These are phyloP conservation scores for Epinotia nisella DNA, from an alignment of 2,888 invertebrate species.

Conservation along the genomic window DNA sequence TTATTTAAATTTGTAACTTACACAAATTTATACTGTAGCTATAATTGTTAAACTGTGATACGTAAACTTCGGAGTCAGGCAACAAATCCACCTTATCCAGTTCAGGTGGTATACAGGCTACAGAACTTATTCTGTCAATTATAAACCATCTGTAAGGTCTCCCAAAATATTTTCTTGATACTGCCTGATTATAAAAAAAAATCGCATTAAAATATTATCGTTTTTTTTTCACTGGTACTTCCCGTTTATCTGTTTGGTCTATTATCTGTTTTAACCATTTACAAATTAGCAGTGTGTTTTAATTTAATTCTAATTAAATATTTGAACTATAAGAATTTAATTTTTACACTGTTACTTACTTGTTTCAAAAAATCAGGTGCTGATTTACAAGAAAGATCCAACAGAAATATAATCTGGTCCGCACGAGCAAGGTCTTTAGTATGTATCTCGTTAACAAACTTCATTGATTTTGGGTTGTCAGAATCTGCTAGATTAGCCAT, in stretches of 20 bases:
- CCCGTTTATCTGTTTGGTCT: no score
- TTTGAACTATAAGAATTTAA: no score
- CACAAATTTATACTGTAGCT: conserved; percentile 54
- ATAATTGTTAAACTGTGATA: conserved; percentile 51
- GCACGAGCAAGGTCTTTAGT: conserved; percentile 44
- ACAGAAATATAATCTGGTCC: conserved; percentile 51
- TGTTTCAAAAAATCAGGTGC: conserved; percentile 50
- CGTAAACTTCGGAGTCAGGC: conserved; percentile 65
- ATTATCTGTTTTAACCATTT: no score
- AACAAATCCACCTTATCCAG: conserved; percentile 55
- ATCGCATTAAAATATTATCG: background rate
- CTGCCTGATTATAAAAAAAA: conserved; percentile 54
- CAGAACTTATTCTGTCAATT: conserved; percentile 49
- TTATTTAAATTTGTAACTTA: conserved; percentile 50
- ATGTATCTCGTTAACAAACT: conserved; percentile 50
- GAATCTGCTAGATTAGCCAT: conserved; percentile 48
- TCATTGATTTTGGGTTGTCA: conserved; percentile 50
- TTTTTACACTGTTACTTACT: conserved; percentile 49
- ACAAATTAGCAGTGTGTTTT: no score
- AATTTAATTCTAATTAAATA: no score
- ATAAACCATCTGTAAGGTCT: conserved; percentile 67
- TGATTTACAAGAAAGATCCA: conserved; percentile 54
- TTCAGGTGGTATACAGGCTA: conserved; percentile 46
- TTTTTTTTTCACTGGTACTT: background rate
- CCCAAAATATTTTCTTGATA: conserved; percentile 54